A percentile compares a stretch with the other conserved stretches of the same genome.
phyloP scores from a whole-genome alignment of 2,113 vertebrate genomes.

The Malaclemys terrapin region DNA sequence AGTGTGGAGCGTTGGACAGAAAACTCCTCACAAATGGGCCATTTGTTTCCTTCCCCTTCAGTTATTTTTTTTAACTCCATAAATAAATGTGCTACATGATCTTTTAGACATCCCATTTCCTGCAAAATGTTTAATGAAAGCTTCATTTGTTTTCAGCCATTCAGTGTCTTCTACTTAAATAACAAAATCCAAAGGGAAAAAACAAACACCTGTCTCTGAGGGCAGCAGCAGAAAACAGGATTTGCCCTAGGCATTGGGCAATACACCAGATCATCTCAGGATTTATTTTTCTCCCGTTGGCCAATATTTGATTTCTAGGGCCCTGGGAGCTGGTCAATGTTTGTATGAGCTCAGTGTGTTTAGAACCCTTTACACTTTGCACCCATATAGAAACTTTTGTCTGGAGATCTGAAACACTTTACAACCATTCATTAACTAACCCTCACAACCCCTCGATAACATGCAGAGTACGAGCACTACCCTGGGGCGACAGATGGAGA shows the following conservation, averaged over 20 bases:
- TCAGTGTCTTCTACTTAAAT: conserved; percentile 9
- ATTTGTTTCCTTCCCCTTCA: neutral
- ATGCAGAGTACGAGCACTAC: neutral
- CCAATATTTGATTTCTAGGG: conserved; percentile 8
- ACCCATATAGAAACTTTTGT: accelerated
- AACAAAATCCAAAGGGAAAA: conserved; percentile 39
- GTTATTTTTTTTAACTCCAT: neutral
- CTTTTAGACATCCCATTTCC: neutral
- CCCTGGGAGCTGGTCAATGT: conserved; percentile 1
- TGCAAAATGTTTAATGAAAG: conserved; percentile 60
- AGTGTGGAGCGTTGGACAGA: neutral
- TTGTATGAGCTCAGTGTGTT: conserved; percentile 7
- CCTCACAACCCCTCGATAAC: neutral
- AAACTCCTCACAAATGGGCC: neutral
- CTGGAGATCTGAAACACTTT: conserved; percentile 23
- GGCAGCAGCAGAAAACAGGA: conserved; percentile 10
- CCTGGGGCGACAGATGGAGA: neutral
- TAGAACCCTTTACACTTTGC: conserved; percentile 45
- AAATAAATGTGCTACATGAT: neutral
- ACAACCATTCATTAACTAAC: neutral
- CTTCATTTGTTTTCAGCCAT: neutral
- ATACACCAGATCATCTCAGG: conserved; percentile 23
- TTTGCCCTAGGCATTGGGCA: conserved; percentile 46
- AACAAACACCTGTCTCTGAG: conserved; percentile 64
- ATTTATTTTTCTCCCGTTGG: conserved; percentile 49